Conservation (phyloP, 1,140 invertebrate species). For the Drosophila elegans region DNA sequence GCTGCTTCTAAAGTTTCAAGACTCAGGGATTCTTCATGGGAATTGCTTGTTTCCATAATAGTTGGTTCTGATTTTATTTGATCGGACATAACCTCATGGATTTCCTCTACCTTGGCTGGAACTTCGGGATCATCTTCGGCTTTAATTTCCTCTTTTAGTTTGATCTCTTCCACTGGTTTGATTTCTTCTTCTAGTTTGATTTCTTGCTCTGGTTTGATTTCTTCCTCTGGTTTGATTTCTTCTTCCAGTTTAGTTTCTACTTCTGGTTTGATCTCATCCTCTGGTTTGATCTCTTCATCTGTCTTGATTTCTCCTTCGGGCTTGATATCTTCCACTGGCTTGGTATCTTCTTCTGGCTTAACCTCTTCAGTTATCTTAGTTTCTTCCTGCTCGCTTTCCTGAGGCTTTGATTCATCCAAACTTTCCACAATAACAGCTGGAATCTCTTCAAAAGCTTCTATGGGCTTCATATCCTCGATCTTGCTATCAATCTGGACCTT, state of each 20-base stretch:
- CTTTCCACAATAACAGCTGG: slow-evolving; percentile 63
- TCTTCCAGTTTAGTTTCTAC: slow-evolving; percentile 4
- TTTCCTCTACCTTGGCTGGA: slow-evolving; percentile 35
- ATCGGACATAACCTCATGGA: neutral
- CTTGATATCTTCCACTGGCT: neutral
- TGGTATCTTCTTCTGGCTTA: slow-evolving; percentile 3
- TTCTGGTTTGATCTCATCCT: neutral
- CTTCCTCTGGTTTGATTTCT: slow-evolving; percentile 20
- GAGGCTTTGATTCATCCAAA: slow-evolving; percentile 42
- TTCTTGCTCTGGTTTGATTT: neutral
- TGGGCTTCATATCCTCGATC: slow-evolving; percentile 35
- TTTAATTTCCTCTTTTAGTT: neutral
- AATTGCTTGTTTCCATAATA: slow-evolving; percentile 48
- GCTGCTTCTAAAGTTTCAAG: slow-evolving; percentile 62
- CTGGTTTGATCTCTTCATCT: neutral
- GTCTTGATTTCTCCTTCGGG: slow-evolving; percentile 6
- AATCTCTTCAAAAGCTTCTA: slow-evolving; percentile 69
- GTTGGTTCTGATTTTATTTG: slow-evolving; percentile 37
- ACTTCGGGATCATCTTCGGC: slow-evolving; percentile 16
- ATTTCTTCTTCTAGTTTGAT: slow-evolving; percentile 4
- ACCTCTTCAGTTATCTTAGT: neutral
- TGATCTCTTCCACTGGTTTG: neutral
- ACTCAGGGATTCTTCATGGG: slow-evolving; percentile 46
- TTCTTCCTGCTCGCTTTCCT: slow-evolving; percentile 20
- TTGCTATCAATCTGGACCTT: slow-evolving; percentile 15